Evolutionary conservation across 2,888 invertebrate species (phyloP), one percentile per base, ranked within the genome.

Genomic region (Lagria hirta): DNA sequence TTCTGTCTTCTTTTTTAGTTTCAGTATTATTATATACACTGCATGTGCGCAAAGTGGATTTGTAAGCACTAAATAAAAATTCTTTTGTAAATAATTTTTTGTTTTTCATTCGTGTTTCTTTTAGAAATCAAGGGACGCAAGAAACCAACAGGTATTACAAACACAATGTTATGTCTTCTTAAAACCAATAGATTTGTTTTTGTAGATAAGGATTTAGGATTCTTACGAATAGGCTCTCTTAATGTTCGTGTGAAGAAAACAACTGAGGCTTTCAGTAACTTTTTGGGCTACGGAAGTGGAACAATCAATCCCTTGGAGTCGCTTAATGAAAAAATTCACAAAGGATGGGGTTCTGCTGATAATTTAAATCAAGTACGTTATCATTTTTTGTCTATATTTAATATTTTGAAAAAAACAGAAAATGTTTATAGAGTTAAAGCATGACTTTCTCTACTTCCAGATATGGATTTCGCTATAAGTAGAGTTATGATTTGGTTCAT

Each of bases 191-290:
- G 7, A 28, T 42, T 23, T 46, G 42, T 76, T 74, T 32, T n/a
- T n/a, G n/a, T 76, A 87, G 90, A 91, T 75, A 89, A 88, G 78
- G 93, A 93, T 75, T 80, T 83, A 72, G 86, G 90, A 58, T 92
- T 93, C 73, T 82, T 93, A 55, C 83, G 93, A 66, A 92, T 93
- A 74, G 93, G 93, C 61, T 93, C 92, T 11, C 74, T 93, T 70
- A 93, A 92, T 74, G 91, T 92, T 29, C 82, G 91, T 65, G 91
- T 92, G 61, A 92, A 92, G 75, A 90, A 88, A 73, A 92, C 92
- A 29, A 91, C 92, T 43, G 92, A 92, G 70, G 91, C 91, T 11
- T 89, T 92, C 75, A 91, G 90, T 74, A 87, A 90, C 69, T 90
- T 92, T 71, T 76, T 92, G 58, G 91, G 90, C 50, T 88, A 88